Evolutionary conservation across 2,797 vertebrate genomes (phyloP), one percentile per base, ranked within the genome.

Genomic region (Onychomys torridus): DNA sequence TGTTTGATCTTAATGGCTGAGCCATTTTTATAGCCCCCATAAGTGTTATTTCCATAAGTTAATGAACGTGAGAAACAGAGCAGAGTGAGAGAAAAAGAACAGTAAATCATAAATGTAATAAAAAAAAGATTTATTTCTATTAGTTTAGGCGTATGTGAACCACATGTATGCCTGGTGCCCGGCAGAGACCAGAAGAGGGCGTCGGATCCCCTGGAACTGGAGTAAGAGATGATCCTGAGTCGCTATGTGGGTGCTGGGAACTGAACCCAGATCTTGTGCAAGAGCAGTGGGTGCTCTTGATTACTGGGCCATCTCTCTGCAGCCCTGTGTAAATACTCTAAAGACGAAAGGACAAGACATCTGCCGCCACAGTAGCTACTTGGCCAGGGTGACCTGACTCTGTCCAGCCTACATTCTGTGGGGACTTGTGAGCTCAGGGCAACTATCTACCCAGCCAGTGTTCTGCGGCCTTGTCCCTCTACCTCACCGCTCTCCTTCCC

Each of bases 401-500:
- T 13, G 49, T 23, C 49, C 11, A 43, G 61, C 59, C 63, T n/a
- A 21, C 71, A 19, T n/a, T 37, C 67, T 37, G 43, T 27, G 55
- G 57, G 46, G 16, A 27, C 32, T 12, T 0, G 1, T 27, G 17
- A 3, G 3, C 65, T 84, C 21, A n/a, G 10, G 11, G 6, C 25
- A 37, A 32, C 46, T 32, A 52, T 46, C 61, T 37, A 0, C 0
- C 0, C 0, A 57, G 65, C 5, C 57, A 63, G n/a, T n/a, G 19
- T 21, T 77, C 25, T 27, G 21, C 17, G 52, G 5, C 43, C 2
- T 52, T 79, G 69, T 29, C 43, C 65, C 29, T 52, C 57, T 12
- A 59, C 14, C 6, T 52, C 76, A n/a, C 9, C 40, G 49, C 32
- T 67, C 59, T 90, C 40, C 14, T 27, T n/a, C 21, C 23, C 29